Base-by-base conservation (phyloP, 2,797 vertebrate genomes). In the Lepus oiostolus region DNA sequence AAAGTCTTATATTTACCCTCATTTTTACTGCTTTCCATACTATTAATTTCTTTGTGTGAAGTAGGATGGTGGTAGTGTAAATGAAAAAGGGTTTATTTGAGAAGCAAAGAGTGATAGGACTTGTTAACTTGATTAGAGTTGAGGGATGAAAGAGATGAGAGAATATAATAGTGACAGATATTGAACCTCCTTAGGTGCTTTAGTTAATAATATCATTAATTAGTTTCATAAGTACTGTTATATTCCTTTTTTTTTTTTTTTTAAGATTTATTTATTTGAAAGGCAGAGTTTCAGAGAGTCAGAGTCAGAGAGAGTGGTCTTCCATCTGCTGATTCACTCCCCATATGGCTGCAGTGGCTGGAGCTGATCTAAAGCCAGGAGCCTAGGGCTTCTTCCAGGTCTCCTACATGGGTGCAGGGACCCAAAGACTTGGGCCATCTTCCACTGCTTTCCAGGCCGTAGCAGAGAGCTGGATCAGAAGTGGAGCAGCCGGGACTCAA, bases 111-210 rank as follows among this genome's bases (percentile, higher is more conserved):
- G 67, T 70, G 42, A 62, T 38, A 68, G 81, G 68, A n/a, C 72
- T 68, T 95, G n/a, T 92, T 95, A 92, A 68, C 62, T 70, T 47
- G 54, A 58, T 71, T 88, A 52, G 38, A 63, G 70, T 62, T 70
- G 42, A 21, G 17, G 54, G 54, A 58, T 58, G 54, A 58, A 17
- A 16, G 7, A 60, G 60, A 30, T 81, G 58, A 75, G 62, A 68
- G 74, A 80, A 6, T 47, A 9, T 75, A n/a, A 30, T 50, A 63
- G 52, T 62, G 65, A n/a, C 67, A 72, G 38, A 83, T 85, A 42
- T 89, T 65, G n/a, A 88, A 50, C 35, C 30, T 80, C 24, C 19
- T 24, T 88, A 47, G 14, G 19, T 88, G 65, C 14, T 19, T 86
- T 63, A 60, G 58, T 72, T 88, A 88, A 79, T 79, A 70, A 58